These are phyloP conservation scores for Nipponacmea schrenckii DNA, from an alignment of 2,888 invertebrate species.

Conservation along the genomic window DNA sequence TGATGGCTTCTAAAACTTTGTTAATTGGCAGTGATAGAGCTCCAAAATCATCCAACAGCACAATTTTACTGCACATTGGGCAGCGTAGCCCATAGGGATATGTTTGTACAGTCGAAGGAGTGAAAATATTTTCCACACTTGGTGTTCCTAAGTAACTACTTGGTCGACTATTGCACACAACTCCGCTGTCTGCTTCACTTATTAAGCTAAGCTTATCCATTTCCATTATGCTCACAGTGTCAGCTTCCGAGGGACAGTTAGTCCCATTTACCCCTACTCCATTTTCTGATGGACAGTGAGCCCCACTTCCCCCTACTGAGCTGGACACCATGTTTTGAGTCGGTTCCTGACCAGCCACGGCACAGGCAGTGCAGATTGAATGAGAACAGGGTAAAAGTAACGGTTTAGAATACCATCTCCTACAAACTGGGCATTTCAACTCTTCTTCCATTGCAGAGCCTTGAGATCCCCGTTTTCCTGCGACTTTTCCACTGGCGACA, in stretches of 20 bases:
- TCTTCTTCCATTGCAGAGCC: constrained; percentile 89
- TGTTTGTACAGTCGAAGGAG: constrained; percentile 48
- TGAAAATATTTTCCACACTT: constrained; percentile 60
- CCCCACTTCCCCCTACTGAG: constrained; percentile 64
- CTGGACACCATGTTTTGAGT: constrained; percentile 68
- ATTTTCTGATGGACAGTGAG: not conserved
- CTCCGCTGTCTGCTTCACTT: constrained; percentile 97
- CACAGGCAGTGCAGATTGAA: constrained; percentile 91
- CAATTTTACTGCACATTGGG: constrained; percentile 83
- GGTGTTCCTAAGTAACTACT: constrained; percentile 81
- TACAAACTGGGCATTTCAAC: constrained; percentile 92
- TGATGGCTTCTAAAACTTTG: constrained; percentile 91
- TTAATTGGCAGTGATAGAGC: constrained; percentile 90
- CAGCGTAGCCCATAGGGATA: constrained; percentile 71
- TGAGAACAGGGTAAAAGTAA: constrained; percentile 89
- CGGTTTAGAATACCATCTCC: constrained; percentile 91
- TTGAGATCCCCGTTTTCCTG: constrained; percentile 4
- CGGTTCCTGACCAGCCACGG: constrained; percentile 80
- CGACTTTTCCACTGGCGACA: not conserved
- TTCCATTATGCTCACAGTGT: constrained; percentile 58
- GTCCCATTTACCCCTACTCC: constrained; percentile 18
- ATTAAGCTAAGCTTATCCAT: constrained; percentile 71
- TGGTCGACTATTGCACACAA: constrained; percentile 77
- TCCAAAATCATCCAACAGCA: constrained; percentile 94
- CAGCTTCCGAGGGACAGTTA: constrained; percentile 47